Conservation (phyloP, 2,888 invertebrate genomes). For the Hirtodrosophila trivittata region DNA sequence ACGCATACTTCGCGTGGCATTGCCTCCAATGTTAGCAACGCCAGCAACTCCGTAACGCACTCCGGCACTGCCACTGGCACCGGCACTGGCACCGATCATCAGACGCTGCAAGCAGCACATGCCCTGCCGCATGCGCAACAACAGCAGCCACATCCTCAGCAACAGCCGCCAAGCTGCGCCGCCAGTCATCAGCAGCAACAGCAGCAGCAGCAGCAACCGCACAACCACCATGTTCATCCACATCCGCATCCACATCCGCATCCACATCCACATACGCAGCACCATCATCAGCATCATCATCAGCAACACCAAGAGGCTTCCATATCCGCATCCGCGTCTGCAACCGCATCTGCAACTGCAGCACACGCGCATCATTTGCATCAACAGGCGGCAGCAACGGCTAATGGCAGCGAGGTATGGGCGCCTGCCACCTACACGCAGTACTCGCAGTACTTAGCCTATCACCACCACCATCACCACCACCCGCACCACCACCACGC, state of each 20-base stretch:
- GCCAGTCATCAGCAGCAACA: slow-evolving; percentile 36
- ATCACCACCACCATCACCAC: slow-evolving; percentile 85
- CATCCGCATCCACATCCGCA: slow-evolving; percentile 43
- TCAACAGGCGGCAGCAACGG: slow-evolving; percentile 40
- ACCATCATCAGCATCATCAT: slow-evolving; percentile 52
- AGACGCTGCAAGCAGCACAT: slow-evolving; percentile 54
- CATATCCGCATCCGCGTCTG: slow-evolving; percentile 44
- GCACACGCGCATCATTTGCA: slow-evolving; percentile 54
- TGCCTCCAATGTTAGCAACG: slow-evolving; percentile 57
- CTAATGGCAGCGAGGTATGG: slow-evolving; percentile 87
- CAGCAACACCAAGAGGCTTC: slow-evolving; percentile 54
- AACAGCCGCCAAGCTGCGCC: slow-evolving; percentile 36
- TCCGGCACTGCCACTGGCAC: slow-evolving; percentile 40
- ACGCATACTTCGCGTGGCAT: slow-evolving; percentile 42
- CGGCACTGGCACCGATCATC: slow-evolving; percentile 46
- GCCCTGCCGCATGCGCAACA: slow-evolving; percentile 43
- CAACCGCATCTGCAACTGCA: slow-evolving; percentile 29
- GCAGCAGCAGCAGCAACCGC: slow-evolving; percentile 35
- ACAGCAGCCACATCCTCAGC: slow-evolving; percentile 30
- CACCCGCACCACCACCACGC: slow-evolving; percentile 76
- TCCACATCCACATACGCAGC: slow-evolving; percentile 44
- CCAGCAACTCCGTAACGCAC: slow-evolving; percentile 74
- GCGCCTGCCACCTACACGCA: slow-evolving; percentile 85
- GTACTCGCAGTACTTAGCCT: slow-evolving; percentile 87
- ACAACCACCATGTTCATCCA: slow-evolving; percentile 40